Evolutionary conservation across 37 sponge, comb jelly and placozoan genomes (phyloP), one percentile per base, ranked within the genome.

Genomic region (Spongilla lacustris): DNA sequence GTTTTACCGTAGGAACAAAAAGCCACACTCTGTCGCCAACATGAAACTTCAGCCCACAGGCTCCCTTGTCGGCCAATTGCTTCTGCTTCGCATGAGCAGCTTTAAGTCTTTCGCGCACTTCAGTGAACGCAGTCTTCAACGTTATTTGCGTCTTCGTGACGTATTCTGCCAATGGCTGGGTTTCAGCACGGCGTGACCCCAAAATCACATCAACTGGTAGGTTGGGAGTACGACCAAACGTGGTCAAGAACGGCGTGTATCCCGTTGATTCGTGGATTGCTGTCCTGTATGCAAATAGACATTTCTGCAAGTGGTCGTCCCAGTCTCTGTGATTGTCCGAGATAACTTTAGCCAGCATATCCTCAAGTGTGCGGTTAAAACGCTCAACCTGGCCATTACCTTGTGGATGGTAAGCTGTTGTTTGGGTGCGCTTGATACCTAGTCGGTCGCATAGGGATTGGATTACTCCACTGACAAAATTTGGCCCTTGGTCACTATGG

Each of bases 341-440:
- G 12, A 88, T 83, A 14, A 88, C 77, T 70, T 88, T 88, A 66
- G 88, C 72, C 49, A 88, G 49, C 82, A 88, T 88, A 35, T 69
- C 37, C 38, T 83, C 79, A 25, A 89, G 46, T 22, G 85, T 89
- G 37, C 74, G 77, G 67, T 89, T 89, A 49, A 87, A 80, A 29
- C 85, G 32, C 49, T 80, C 90, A 1, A 90, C 85, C 75, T 82
- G 81, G 19, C 85, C 90, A 72, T 87, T 87, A 4, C 89, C 73
- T 71, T 83, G 84, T 34, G 89, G 85, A 76, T 88, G 89, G 25
- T 82, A 74, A 10, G 82, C 76, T 24, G 82, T 77, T 30, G 82
- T 81, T 21, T 36, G 68, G 30, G 68, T 81, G 30, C 41, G 37
- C 31, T 82, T 33, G 46, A 88, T 33, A 9, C 82, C 77, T 14